Base-by-base conservation (phyloP, 2,888 invertebrate genomes). In the Thelaira solivaga region DNA sequence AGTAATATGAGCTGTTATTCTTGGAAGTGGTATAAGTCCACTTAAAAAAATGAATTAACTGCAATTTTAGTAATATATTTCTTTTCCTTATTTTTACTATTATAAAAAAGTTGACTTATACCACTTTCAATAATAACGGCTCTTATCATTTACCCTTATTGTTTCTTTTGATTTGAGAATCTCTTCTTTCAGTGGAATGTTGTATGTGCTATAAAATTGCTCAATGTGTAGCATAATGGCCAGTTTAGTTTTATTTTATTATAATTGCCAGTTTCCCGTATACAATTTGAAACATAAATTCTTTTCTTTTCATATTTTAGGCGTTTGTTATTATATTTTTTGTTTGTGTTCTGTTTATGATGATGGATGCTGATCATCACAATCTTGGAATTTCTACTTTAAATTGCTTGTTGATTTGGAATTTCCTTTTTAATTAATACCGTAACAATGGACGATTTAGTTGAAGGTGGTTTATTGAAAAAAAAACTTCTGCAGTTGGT, bases 231-330 rank as follows among this genome's bases (percentile, higher is more conserved):
- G 11, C 29, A 59, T 51, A 34, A 57, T 71, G 34, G 20, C 13
- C 16, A 61, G 51, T 59, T 34, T 18, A 53, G n/a, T 24, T 57
- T 49, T 22, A 45, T 26, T 53, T 69, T 31, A 43, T 61, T 59
- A 69, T 78, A 78, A 78, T 78, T 74, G 64, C 74, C 41, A 39
- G 73, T 45, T 78, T 78, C 77, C 77, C 77, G 77, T 69, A 74
- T 39, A 55, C 10, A 73, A 55, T 51, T 73, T 69, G 43, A 43
- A 69, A 77, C 61, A 67, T 47, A 55, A 62, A 31, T 55, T 65
- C 49, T 26, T 22, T 39, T 55, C 16, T 2, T 53, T 51, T 55
- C n/a, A n/a, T 34, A 5, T 67, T 53, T 16, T 26, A 18, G 22
- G 7, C 34, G 5, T 51, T 45, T 47, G n/a, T 59, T 0, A 4